Percentiles rank a stretch among this genome's conserved stretches.
phyloP scores from a whole-genome alignment of 2,888 invertebrate species.

The Athripsodes cinereus region DNA sequence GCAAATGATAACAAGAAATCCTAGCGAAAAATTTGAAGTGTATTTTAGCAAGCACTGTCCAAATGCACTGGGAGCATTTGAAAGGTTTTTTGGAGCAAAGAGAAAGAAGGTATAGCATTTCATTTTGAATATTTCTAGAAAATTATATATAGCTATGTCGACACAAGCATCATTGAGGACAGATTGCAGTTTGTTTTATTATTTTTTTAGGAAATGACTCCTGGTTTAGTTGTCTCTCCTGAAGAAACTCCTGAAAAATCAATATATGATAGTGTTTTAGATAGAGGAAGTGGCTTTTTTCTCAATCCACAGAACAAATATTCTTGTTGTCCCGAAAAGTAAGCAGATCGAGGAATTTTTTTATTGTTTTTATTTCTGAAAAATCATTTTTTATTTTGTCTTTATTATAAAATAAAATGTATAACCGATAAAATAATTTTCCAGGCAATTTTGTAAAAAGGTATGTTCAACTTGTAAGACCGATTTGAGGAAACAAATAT shows the following conservation, averaged over 20 bases:
- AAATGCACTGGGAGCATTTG: background rate
- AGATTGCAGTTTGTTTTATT: background rate
- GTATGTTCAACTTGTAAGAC: background rate
- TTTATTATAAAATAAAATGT: background rate
- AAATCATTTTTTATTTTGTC: background rate
- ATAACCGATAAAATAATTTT: background rate
- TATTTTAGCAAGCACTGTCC: background rate
- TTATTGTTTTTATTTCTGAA: no score
- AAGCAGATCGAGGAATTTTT: no score
- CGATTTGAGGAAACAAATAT: background rate
- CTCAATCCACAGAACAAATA: slow-evolving; percentile 8
- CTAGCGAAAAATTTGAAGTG: background rate
- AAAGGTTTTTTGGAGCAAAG: background rate
- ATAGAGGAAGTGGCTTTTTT: slow-evolving; percentile 12
- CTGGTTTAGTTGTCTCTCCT: background rate
- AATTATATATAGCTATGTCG: no score
- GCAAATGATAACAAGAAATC: background rate
- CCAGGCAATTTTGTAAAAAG: background rate
- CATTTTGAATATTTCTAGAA: no score
- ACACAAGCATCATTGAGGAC: no score
- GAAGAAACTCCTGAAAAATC: background rate
- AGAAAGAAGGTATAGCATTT: background rate
- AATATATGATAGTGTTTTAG: background rate
- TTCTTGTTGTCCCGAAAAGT: background rate
- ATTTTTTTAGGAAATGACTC: background rate